Evolutionary conservation across 2,797 vertebrate genomes (phyloP).

Genomic region (Siniperca obscura): DNA sequence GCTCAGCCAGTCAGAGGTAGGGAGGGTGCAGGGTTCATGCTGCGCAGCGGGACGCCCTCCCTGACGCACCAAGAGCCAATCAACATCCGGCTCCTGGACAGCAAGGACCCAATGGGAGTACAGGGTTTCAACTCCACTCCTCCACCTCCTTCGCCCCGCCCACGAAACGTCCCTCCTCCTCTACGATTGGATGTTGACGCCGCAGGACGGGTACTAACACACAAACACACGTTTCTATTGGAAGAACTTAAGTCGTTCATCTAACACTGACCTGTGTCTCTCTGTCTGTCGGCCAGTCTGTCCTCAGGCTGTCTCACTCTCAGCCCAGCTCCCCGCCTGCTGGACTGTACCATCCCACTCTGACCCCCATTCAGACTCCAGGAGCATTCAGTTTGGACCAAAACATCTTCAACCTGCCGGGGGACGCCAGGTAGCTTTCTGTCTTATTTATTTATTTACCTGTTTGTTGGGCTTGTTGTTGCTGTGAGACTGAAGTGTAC

Average conservation of each 20-base stretch:
- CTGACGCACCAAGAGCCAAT: constrained; percentile 41
- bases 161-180: constrained; percentile 68
- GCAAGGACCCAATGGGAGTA: background rate
- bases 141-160: constrained; percentile 47
- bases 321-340: constrained; percentile 81
- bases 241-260: background rate
- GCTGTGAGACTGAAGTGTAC: no score
- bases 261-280: background rate
- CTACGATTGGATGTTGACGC: constrained; percentile 78
- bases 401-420: constrained; percentile 84
- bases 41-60: constrained; percentile 66
- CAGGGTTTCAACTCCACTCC: constrained; percentile 35
- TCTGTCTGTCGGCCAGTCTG: constrained; percentile 52
- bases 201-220: constrained; percentile 70
- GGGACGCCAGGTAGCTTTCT: constrained; percentile 80
- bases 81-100: constrained; percentile 35
- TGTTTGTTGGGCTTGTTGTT: background rate
- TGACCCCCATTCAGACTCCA: constrained; percentile 65
- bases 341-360: constrained; percentile 66
- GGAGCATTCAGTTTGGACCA: constrained; percentile 82
- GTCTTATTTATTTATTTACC: background rate
- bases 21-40: constrained; percentile 25
- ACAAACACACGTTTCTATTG: constrained; percentile 6
- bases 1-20: constrained; percentile 41
- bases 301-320: constrained; percentile 68